phyloP scores from a whole-genome alignment of 2,113 vertebrate genomes.

The Cyphomyrus plagiostoma region DNA sequence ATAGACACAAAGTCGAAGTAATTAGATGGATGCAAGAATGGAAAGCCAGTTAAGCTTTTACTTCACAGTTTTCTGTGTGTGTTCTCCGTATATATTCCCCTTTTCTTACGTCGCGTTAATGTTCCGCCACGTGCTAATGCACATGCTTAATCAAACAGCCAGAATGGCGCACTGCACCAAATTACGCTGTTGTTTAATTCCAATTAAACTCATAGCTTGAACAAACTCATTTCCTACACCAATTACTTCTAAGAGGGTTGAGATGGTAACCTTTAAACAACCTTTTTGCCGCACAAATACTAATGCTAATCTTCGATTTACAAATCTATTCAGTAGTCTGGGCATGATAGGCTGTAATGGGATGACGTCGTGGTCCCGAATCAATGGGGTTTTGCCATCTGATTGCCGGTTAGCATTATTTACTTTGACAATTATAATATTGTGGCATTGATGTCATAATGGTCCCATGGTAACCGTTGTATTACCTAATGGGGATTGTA shows the following conservation, averaged over 20 bases:
- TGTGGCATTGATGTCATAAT: neutral
- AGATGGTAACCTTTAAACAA: constrained; percentile 47
- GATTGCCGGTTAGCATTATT: neutral
- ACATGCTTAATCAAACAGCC: constrained; percentile 51
- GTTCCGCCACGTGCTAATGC: constrained; percentile 45
- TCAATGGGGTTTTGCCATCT: constrained; percentile 19
- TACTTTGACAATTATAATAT: neutral
- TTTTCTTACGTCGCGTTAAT: neutral
- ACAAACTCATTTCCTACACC: constrained; percentile 55
- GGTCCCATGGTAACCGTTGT: neutral
- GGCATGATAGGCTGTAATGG: constrained; percentile 9
- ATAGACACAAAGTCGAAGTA: constrained; percentile 26
- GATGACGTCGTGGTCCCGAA: constrained; percentile 17
- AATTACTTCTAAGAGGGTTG: constrained; percentile 48
- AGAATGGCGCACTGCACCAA: constrained; percentile 35
- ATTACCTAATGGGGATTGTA: neutral
- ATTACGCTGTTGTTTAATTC: constrained; percentile 49
- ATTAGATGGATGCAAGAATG: constrained; percentile 7
- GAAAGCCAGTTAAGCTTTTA: neutral
- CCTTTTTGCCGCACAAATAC: constrained; percentile 32
- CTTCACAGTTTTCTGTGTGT: neutral
- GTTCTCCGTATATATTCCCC: neutral
- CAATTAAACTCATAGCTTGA: constrained; percentile 49
- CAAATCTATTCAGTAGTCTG: constrained; percentile 31
- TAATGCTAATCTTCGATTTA: constrained; percentile 32